Percentiles rank a stretch among this genome's conserved stretches.
These are phyloP conservation scores for Rhynchopsitta pachyrhyncha DNA, from an alignment of 2,113 vertebrate genomes.

Conservation along the genomic window DNA sequence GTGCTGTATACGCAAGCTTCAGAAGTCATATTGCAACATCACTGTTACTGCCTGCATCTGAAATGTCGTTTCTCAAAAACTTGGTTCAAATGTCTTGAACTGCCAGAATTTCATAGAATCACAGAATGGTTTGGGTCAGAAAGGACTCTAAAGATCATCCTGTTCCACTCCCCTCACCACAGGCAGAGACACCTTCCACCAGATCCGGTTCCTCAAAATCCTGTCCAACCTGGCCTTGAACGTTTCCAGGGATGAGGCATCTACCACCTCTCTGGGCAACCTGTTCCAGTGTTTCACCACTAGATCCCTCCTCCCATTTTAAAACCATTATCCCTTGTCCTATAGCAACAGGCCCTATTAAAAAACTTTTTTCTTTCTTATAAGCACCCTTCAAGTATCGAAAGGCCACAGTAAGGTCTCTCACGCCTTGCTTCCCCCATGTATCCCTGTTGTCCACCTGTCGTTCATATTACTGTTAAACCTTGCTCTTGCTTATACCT, in stretches of 20 bases:
- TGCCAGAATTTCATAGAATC: not conserved
- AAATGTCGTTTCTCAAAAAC: not conserved
- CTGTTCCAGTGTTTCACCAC: not conserved
- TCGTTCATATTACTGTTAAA: not conserved
- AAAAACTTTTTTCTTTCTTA: not conserved
- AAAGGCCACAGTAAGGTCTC: not conserved
- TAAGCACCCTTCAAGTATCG: not conserved
- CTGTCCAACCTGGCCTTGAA: not conserved
- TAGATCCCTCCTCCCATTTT: not conserved
- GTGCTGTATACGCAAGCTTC: not conserved
- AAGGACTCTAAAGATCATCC: not conserved
- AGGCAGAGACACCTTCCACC: not conserved
- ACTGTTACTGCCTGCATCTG: not conserved
- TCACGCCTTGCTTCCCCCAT: not conserved
- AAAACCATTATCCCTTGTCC: not conserved
- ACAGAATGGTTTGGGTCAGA: not conserved
- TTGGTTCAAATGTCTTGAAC: not conserved
- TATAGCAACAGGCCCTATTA: not conserved
- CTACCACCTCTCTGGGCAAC: not conserved
- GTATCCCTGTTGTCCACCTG: not conserved
- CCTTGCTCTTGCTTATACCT: not conserved
- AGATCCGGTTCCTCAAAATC: not conserved
- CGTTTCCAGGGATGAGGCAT: not conserved
- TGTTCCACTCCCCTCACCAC: not conserved
- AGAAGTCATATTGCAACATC: not conserved